Evolutionary conservation across 2,113 vertebrate genomes (phyloP).

Genomic region (Morone chrysops): DNA sequence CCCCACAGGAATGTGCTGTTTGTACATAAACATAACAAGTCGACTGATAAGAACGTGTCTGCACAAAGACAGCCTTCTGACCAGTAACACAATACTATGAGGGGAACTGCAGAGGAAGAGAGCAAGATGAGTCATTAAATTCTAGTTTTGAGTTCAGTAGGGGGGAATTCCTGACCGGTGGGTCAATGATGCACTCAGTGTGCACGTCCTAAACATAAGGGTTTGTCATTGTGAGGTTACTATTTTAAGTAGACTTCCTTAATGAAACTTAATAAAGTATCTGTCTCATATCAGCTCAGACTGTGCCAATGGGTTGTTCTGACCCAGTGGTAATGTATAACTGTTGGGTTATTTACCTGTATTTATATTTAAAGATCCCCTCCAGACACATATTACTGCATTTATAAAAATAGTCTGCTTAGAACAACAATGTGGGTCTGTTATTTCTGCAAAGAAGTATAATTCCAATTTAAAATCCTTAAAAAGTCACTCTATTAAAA

Average conservation of each 20-base stretch:
- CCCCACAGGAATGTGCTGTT: slow-evolving; percentile 73
- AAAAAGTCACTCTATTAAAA: too few species aligned
- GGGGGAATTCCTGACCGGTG: slow-evolving; percentile 34
- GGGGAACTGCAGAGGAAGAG: slow-evolving; percentile 20
- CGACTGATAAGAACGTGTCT: slow-evolving; percentile 64
- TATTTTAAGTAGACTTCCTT: not conserved
- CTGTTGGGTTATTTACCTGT: not conserved
- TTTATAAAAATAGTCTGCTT: too few species aligned
- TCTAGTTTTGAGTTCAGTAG: slow-evolving; percentile 5
- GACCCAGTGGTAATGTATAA: not conserved
- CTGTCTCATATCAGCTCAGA: not conserved
- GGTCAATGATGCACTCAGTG: not conserved
- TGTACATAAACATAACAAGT: slow-evolving; percentile 72
- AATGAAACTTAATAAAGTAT: not conserved
- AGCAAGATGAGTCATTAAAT: slow-evolving; percentile 9
- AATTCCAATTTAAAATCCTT: too few species aligned
- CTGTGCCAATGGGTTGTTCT: not conserved
- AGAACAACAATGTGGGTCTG: too few species aligned
- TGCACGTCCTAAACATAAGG: not conserved
- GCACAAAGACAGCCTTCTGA: slow-evolving; percentile 49
- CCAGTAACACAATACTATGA: slow-evolving; percentile 30
- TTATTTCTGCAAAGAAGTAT: too few species aligned
- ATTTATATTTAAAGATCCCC: not conserved
- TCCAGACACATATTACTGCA: too few species aligned
- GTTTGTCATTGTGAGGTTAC: not conserved